Evolutionary conservation across 2,888 invertebrate genomes (phyloP), one percentile per base, ranked within the genome.

Genomic region (Agapostemon virescens): DNA sequence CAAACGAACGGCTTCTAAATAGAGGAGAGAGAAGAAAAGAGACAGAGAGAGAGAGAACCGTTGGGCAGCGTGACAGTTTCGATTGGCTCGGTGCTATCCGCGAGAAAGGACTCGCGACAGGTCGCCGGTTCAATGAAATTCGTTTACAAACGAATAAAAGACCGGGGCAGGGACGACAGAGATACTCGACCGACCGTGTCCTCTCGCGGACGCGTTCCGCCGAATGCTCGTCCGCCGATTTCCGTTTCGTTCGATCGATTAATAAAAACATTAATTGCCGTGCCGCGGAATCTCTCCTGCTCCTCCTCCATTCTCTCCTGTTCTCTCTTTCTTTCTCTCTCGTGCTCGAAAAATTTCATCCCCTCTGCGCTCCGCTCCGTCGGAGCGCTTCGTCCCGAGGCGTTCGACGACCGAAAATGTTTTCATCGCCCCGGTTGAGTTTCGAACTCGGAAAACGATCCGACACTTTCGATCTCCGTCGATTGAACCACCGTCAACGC

Each of bases 101-200:
- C 15, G 36, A 63, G 63, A 58, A 63, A 58, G 40, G 69, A 63
- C 69, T 71, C 64, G 49, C 26, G 74, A 72, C 74, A 73, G 77
- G n/a, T 26, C 42, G 40, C 42, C 42, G 36, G 75, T 72, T 84
- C 83, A 79, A 85, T 82, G 78, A 84, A 85, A 85, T 85, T 83
- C 82, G 84, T 81, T 85, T 73, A 78, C 76, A 64, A 83, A 70
- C 61, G 74, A 77, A 82, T 82, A 77, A 84, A 81, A 80, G 79
- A 61, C 58, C 30, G 5, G 40, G 6, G 26, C 55, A 23, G 30
- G 58, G 20, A n/a, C 58, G 33, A 17, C 67, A 7, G 75, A 71
- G 75, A 71, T 58, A 77, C 61, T 45, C 74, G 42, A 36, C 61
- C 74, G 68, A 79, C 38, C 73, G 55, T 79, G 71, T 66, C 74